These are phyloP conservation scores for Monopterus albus DNA, from an alignment of 2,113 vertebrate species.

Conservation along the genomic window DNA sequence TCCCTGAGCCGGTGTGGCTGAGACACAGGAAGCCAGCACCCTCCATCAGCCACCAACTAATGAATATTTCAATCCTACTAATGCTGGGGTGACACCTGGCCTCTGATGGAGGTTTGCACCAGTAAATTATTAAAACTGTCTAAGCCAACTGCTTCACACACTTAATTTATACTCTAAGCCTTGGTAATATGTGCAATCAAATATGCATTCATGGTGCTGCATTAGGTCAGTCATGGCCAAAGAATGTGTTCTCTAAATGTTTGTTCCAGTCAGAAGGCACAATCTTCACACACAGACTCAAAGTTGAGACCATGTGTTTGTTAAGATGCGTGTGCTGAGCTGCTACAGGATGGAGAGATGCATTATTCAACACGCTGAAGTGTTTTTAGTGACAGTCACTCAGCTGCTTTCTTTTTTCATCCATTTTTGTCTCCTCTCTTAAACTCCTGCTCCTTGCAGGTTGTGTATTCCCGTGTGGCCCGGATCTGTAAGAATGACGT, in stretches of 20 bases:
- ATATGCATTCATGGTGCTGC: slow-evolving; percentile 8
- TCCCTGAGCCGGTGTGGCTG: slow-evolving; percentile 47
- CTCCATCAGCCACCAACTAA: slow-evolving; percentile 76
- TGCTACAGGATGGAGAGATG: slow-evolving; percentile 64
- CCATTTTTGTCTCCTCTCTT: slow-evolving; percentile 35
- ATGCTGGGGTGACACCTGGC: slow-evolving; percentile 83
- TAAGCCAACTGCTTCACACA: slow-evolving; percentile 77
- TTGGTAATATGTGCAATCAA: slow-evolving; percentile 59
- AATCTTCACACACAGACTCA: slow-evolving; percentile 30
- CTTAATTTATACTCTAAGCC: slow-evolving; percentile 63
- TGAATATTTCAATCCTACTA: slow-evolving; percentile 87
- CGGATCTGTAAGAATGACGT: slow-evolving; percentile 98
- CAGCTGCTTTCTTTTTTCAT: slow-evolving; percentile 37
- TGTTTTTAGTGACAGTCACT: slow-evolving; percentile 65
- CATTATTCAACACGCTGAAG: slow-evolving; percentile 75
- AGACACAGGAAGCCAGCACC: slow-evolving; percentile 67
- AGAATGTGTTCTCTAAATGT: slow-evolving; percentile 1
- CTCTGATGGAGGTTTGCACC: slow-evolving; percentile 80
- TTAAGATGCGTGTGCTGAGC: slow-evolving; percentile 44
- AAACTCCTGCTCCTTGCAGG: slow-evolving; percentile 76
- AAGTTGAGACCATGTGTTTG: slow-evolving; percentile 45
- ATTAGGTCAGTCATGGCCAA: slow-evolving; percentile 2
- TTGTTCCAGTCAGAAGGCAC: slow-evolving; percentile 38
- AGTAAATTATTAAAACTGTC: slow-evolving; percentile 88
- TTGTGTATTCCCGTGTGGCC: slow-evolving; percentile 96